Base-by-base conservation (phyloP, 37 sponge, comb jelly and placozoan species). In the Lycopodina hypogea region DNA sequence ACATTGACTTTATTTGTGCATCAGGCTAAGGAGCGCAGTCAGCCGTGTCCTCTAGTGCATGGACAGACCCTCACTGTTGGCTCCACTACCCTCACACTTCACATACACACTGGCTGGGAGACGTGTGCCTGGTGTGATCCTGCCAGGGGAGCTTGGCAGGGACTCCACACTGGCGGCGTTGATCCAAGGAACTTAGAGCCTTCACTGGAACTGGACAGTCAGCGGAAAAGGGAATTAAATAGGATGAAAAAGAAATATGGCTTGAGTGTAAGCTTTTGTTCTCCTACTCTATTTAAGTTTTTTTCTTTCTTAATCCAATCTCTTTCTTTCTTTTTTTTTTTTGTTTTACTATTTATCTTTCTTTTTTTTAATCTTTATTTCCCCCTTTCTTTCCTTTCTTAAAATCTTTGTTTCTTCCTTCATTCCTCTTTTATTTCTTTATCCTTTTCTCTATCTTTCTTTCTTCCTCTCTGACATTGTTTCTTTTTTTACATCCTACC, bases 101-200 rank as follows among this genome's bases (percentile, higher is more conserved):
- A 94, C 81, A 81, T 92, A 26, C 95, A 94, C 83, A 76, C 55
- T 21, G 95, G 93, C 45, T 55, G 68, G 77, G 93, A 88, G 36
- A 84, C 82, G n/a, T 94, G 95, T 69, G 80, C 70, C 24, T 68
- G 38, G 38, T 94, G 95, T 77, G 74, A 75, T 33, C 61, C 74
- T 26, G 55, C 71, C 56, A 78, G 65, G n/a, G 77, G 42, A 23
- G 50, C 68, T 0, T 42, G 64, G 52, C 59, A 84, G 53, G 53
- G 42, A 9, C 45, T 51, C 9, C 62, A 70, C n/a, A 3, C 41
- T 1, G 19, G 14, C 14, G 26, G 22, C 7, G 61, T 3, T 2
- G 76, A 76, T 21, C 1, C 42, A 17, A 30, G n/a, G 33, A 62
- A 56, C 28, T 61, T 15, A 26, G 69, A 41, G 60, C 9, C 36